These are phyloP conservation scores for crab-eating macaque (Macaca fascicularis) DNA, from an alignment of 2,113 vertebrate genomes.

Conservation along the genomic window DNA sequence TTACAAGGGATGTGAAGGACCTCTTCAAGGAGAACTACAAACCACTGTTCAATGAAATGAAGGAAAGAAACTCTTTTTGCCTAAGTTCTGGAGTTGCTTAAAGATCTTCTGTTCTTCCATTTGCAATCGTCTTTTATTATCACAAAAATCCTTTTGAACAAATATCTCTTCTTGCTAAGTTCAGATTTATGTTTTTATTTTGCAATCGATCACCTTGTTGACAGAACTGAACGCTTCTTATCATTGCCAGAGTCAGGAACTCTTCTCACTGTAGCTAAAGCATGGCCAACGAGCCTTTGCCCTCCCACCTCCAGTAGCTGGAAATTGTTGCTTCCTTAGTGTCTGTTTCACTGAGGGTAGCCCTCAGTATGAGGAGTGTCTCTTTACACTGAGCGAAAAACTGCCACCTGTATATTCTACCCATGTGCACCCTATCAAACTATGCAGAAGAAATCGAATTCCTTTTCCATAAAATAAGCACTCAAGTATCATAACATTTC, in stretches of 20 bases:
- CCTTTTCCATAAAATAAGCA: background rate
- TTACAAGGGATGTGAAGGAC: too few relatives aligned
- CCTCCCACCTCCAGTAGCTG: too few relatives aligned
- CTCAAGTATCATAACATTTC: background rate
- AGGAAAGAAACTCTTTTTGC: background rate
- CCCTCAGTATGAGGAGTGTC: rapidly evolving
- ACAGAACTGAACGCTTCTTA: background rate
- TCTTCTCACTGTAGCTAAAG: background rate
- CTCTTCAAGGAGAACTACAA: too few relatives aligned
- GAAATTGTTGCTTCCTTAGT: rapidly evolving
- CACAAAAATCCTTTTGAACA: background rate
- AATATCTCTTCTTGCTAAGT: background rate
- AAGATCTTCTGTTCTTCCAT: too few relatives aligned
- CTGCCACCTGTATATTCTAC: background rate
- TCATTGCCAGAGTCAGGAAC: background rate
- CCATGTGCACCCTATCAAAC: rapidly evolving
- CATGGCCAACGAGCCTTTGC: background rate
- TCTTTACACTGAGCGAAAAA: background rate
- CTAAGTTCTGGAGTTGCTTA: background rate
- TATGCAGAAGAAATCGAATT: background rate
- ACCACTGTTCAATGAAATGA: too few relatives aligned
- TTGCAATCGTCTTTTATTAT: background rate
- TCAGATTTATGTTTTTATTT: background rate
- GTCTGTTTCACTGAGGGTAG: too few relatives aligned
- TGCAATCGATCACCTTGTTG: background rate